phyloP scores from a whole-genome alignment of 2,113 vertebrate species.

The Propithecus coquereli region DNA sequence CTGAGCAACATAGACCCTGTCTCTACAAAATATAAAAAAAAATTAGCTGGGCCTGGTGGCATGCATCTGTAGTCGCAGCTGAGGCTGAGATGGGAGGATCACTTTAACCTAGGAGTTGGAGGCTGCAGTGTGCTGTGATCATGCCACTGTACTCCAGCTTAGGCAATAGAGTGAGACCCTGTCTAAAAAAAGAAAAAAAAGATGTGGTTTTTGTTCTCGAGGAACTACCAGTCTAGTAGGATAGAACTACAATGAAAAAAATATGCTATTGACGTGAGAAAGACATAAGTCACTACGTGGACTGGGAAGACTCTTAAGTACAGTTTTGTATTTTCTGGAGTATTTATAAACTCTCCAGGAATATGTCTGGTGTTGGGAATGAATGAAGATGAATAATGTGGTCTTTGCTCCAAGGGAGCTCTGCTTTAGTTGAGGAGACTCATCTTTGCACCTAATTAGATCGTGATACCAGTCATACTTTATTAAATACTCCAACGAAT shows the following conservation, averaged over 20 bases:
- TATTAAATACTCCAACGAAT: not conserved
- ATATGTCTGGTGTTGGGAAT: not conserved
- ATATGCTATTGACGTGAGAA: not conserved
- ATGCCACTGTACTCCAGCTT: too few relatives aligned
- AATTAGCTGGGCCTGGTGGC: too few relatives aligned
- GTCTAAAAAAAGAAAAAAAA: too few relatives aligned
- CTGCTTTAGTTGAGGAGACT: not conserved
- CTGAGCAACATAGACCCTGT: too few relatives aligned
- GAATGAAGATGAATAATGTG: not conserved
- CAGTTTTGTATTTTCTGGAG: not conserved
- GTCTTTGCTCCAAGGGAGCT: not conserved
- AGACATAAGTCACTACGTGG: not conserved
- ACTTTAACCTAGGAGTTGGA: too few relatives aligned
- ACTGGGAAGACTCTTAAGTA: not conserved
- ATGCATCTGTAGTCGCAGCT: too few relatives aligned
- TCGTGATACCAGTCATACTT: not conserved
- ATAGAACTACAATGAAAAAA: conserved; percentile 19
- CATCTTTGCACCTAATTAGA: not conserved
- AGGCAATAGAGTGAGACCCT: too few relatives aligned
- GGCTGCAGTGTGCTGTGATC: too few relatives aligned
- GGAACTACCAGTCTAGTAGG: not conserved
- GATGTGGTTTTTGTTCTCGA: not conserved
- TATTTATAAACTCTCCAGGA: not conserved
- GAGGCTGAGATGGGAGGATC: too few relatives aligned
- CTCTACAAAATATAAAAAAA: too few relatives aligned